Conservation (phyloP, 2,113 vertebrate genomes). For the Bos javanicus region DNA sequence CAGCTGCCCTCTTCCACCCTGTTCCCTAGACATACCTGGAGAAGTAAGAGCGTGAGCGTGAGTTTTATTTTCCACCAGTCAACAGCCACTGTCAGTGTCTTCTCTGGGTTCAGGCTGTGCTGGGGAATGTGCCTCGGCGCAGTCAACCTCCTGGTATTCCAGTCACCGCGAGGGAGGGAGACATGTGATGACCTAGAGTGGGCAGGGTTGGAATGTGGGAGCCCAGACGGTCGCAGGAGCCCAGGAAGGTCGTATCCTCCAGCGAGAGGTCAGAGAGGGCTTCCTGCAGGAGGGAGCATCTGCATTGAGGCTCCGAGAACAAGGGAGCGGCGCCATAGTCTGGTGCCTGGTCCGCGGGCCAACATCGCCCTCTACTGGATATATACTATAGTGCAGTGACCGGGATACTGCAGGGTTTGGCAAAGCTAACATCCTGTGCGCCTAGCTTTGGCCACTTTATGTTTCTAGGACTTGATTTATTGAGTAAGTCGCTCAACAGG, state of each 20-base stretch:
- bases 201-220: not conserved
- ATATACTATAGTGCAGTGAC: not conserved
- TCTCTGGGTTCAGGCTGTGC: not conserved
- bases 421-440: not conserved
- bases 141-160: not conserved
- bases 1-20: not conserved
- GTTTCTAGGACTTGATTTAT: not conserved
- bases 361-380: slow-evolving; percentile 33
- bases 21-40: not conserved
- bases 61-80: not conserved
- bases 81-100: too few relatives aligned
- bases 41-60: not conserved
- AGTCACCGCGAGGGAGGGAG: not conserved
- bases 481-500: not conserved
- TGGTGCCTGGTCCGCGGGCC: not conserved
- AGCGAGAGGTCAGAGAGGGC: not conserved
- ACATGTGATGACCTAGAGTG: not conserved
- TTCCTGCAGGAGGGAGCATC: not conserved
- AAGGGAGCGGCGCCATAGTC: rapidly evolving
- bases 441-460: not conserved
- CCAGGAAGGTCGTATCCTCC: not conserved
- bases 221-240: not conserved
- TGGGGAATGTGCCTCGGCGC: not conserved
- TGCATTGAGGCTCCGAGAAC: not conserved
- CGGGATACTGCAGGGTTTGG: rapidly evolving